Base-by-base conservation (phyloP, 2,113 vertebrate genomes). In the Elephas maximus region DNA sequence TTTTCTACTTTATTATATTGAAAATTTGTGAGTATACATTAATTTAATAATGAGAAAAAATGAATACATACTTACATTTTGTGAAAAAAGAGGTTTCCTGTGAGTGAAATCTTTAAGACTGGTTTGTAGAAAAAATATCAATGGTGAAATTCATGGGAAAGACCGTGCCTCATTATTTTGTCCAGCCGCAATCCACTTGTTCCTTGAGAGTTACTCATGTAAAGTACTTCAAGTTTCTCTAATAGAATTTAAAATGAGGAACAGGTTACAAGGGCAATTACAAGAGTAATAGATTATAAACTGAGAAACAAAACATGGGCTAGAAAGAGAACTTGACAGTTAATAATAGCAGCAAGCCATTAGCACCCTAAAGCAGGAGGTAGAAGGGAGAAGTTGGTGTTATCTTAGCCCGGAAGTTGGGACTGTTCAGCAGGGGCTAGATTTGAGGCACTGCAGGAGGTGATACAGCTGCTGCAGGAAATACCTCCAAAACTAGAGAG, bases 111-210 rank as follows among this genome's bases (percentile, higher is more conserved):
- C 85, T 85, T 65, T 65, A 63, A 57, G 10, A 81, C 8, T 44
- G 8, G 88, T 62, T 81, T 89, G 65, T 30, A 96, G 62, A 81
- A 71, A 93, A 88, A 91, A 21, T 10, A 62, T 67, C 26, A 80
- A 21, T 60, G 21, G 1, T 4, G 51, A 67, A 91, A 57, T 41
- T 41, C 48, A 69, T n/a, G n/a, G 23, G 5, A 15, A 80, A 90
- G 65, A 62, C 2, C 63, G 18, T 65, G 1, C 63, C 44, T 69
- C 8, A 1, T 60, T 84, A 26, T 88, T 94, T n/a, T 88, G 24
- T 69, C 80, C n/a, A 9, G 48, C 2, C 14, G 30, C 6, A 83
- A 79, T 83, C 48, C 23, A 2, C n/a, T 93, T 91, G 41, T 85
- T 7, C 28, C 10, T 9, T 41, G 6, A 44, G 30, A 84, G 14